Base-by-base conservation (phyloP, 2,113 vertebrate species). In the Argyrosomus japonicus region DNA sequence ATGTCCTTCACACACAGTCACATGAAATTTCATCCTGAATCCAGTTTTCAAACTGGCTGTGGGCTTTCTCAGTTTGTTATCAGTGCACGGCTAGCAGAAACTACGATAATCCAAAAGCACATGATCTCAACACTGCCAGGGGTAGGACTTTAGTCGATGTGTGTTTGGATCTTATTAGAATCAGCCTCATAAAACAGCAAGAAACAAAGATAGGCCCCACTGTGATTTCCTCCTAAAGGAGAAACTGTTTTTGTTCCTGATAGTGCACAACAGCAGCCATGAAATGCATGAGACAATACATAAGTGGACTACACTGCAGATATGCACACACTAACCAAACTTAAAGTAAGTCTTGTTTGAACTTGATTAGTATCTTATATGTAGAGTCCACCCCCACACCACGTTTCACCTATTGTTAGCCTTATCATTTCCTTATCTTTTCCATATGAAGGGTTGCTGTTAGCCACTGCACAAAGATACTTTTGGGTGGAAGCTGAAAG, bases 381-480 rank as follows among this genome's bases (percentile, higher is more conserved):
- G 19, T 40, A 2, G 25, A 27, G 25, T 27, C 25, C 6, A n/a
- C 50, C 68, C 25, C 53, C 17, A 47, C 3, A 17, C 11, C 25
- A 56, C 47, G 12, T 43, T 61, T 48, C 58, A n/a, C 23, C 6
- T n/a, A 4, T 71, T 70, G 21, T 36, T 43, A 47, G 3, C 2
- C 40, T 65, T 23, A 18, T 65, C 21, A 40, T 71, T 68, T 25
- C 54, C 43, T 51, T 6, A 80, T 86, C 11, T 68, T 32, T 79
- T 87, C 93, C 98, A 99, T 92, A 99, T 99, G 98, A 99, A 99
- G 95, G 97, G 97, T 5, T 99, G 98, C 86, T 99, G 97, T 86
- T 98, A 99, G 90, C 98, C 98, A 5, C 92, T 99, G 81, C 98
- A 99, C 15, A 98, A 99, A 91, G 98, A 99, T 79, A 99, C 98